Evolutionary conservation across 1,140 invertebrate genomes (phyloP), one percentile per base, ranked within the genome.

Genomic region (Melipona quadrifasciata): DNA sequence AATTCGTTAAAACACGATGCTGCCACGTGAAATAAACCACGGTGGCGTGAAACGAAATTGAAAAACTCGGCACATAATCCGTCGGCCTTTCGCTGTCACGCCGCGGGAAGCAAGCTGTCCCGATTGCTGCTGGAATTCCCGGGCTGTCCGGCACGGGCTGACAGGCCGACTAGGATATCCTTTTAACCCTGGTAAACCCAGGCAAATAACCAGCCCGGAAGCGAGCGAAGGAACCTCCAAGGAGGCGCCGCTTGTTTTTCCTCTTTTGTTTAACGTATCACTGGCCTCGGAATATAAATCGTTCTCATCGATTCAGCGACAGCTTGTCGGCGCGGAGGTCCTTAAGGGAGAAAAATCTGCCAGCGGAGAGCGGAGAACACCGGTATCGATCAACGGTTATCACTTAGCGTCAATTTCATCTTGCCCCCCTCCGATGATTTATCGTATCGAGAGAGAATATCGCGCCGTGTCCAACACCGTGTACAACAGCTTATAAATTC

Each of bases 321-420:
- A 21, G 24, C 31, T 11, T 47, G 39, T 51, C 70, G 47, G 61
- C 47, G 21, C 6, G 57, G 2, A 8, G 19, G 47, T 24, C 51
- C 24, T 39, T 24, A 64, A 74, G 51, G 57, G 53, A 76, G 19
- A 34, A 75, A 65, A 84, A 80, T 80, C 61, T 55, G 75, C 39
- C 34, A 57, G 65, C 64, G 81, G 14, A 74, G 39, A 68, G 76
- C 68, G 80, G 74, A 71, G 73, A 80, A 87, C 16, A 53, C n/a
- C 31, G 34, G 78, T 80, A 82, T 88, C 70, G 34, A 71, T 79
- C 87, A 68, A 82, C 76, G 64, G 17, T 65, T 86, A 88, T 88
- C 87, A 77, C 74, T 84, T 79, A 79, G 57, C 67, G 82, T 79
- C 76, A 84, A 67, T 84, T 73, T 80, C 83, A 84, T 84, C 83